Evolutionary conservation across 2,797 vertebrate species (phyloP), one percentile per base, ranked within the genome.

Genomic region (Mus spretus): DNA sequence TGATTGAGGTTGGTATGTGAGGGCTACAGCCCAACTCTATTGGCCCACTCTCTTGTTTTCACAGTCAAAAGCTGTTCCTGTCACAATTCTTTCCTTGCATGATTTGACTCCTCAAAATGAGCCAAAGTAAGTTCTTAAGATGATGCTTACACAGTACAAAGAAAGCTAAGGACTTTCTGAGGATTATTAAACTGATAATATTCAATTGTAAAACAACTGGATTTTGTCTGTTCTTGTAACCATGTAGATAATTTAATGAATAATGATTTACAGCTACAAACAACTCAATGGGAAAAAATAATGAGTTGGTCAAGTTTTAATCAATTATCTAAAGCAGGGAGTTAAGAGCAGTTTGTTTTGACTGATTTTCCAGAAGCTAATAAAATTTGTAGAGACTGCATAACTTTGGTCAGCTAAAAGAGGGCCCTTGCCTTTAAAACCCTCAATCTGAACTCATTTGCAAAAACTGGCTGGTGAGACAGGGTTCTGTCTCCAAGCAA

Each of bases 251-350:
- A 94, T 81, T 78, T 89, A 72, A 86, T 88, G 20, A 84, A 85
- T 88, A 81, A 81, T 80, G 19, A 87, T 34, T 26, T 75, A 74
- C 57, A 94, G 50, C 44, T 94, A 55, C 20, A 89, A 72, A 67
- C 17, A 92, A 80, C 55, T 92, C 28, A 40, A 13, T 44, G 31
- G 82, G 6, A 75, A 47, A 89, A 92, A 63, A 75, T 59, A 80
- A 50, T 50, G 57, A 80, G 55, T 65, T 22, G n/a, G 59, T n/a
- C 13, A 81, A 65, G 80, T 57, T 89, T 37, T 89, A 70, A 70
- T 65, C 26, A 89, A 11, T 3, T 44, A 89, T n/a, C 10, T 47
- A 37, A 93, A 89, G 79, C 15, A 65, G 19, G 0, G 59, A 90
- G 31, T 47, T 72, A 78, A 86, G 10, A 40, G 26, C 0, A 28